Evolutionary conservation across 1,140 invertebrate genomes (phyloP), one percentile per base, ranked within the genome.

Genomic region (Anoplolepis gracilipes): DNA sequence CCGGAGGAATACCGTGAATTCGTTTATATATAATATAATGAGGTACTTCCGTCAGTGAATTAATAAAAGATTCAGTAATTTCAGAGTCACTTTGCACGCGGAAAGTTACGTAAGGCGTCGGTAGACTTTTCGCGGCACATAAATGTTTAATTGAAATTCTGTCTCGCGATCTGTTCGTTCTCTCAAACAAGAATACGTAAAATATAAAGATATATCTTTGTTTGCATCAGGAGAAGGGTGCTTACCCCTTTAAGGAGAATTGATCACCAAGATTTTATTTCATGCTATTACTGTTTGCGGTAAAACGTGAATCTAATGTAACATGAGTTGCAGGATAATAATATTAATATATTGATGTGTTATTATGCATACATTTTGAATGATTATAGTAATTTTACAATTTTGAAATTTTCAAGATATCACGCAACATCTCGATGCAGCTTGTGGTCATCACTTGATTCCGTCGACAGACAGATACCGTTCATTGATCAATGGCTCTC

Each of bases 111-210:
- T 81, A 69, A 89, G 55, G n/a, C 42, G 46, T 77, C 22, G 30
- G 59, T 49, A 30, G 61, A 84, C 85, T 84, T 87, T 75, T 69
- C 87, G 59, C 53, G 16, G 19, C n/a, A 13, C 53, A 64, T 89
- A 84, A 90, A 90, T 88, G 89, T 90, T 82, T 90, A 86, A 90
- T 90, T 85, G 88, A 90, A 90, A 86, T 90, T 90, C 77, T 59
- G 30, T 78, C 89, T 90, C 65, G 61, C 55, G 75, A 53, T n/a
- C 46, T n/a, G 55, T 16, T 11, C 11, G 42, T 28, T 75, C 67
- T 22, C 57, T 88, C 53, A 57, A 76, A 75, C 42, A 59, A 46
- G 22, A 78, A 76, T 33, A 78, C 49, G 62, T 59, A 73, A 90
- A 82, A 64, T 67, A 87, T 55, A 70, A 30, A 75, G 85, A 85